Percentiles rank a stretch among this genome's conserved stretches.
These are phyloP conservation scores for Chrysopilus asiliformis DNA, from an alignment of 2,888 invertebrate species.

Conservation along the genomic window DNA sequence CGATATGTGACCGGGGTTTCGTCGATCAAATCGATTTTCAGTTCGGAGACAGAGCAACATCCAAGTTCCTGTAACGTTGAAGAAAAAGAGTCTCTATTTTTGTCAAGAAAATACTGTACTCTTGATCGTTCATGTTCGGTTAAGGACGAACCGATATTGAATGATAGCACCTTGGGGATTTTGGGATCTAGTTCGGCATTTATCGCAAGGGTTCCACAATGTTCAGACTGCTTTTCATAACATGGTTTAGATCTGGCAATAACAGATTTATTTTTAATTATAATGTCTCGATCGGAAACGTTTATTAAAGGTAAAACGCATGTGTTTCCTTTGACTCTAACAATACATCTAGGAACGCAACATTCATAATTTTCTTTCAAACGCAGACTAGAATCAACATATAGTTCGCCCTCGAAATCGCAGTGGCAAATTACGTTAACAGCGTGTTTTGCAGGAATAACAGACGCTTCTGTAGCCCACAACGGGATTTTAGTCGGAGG, in stretches of 20 bases:
- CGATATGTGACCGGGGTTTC: background rate
- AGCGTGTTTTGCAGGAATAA: conserved; percentile 1
- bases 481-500: background rate
- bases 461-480: background rate
- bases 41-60: background rate
- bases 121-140: background rate
- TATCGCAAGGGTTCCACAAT: background rate
- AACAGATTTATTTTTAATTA: background rate
- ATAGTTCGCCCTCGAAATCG: background rate
- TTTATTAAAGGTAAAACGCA: background rate
- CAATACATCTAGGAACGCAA: background rate
- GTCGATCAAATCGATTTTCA: conserved; percentile 1
- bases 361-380: background rate
- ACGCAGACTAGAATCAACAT: background rate
- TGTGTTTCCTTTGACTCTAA: background rate
- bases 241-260: background rate
- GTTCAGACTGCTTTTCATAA: background rate
- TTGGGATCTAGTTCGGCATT: background rate
- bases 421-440: background rate
- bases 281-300: background rate
- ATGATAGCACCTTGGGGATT: background rate
- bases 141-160: background rate
- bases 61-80: background rate
- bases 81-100: conserved; percentile 3
- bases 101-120: background rate